Percentiles rank a stretch among this genome's conserved stretches.
phyloP scores from a whole-genome alignment of 23 tunicate genomes.

The Styela clava region DNA sequence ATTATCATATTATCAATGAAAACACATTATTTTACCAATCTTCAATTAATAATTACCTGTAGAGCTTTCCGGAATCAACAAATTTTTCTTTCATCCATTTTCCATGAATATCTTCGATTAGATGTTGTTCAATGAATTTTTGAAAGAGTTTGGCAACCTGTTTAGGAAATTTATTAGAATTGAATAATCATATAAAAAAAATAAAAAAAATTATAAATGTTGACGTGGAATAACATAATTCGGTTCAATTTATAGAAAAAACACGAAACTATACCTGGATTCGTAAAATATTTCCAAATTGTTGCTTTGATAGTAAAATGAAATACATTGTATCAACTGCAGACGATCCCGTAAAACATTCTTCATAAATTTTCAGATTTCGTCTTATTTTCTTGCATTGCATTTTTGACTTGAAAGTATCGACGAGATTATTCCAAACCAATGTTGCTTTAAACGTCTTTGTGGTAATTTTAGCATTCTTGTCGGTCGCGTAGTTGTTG shows the following conservation, averaged over 20 bases:
- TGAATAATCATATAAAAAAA: too few relatives aligned
- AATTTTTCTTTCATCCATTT: background rate
- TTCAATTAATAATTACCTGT: slow-evolving; percentile 2
- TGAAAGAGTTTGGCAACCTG: background rate
- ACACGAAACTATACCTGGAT: too few relatives aligned
- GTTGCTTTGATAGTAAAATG: background rate
- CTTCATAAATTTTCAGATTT: background rate
- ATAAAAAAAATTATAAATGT: too few relatives aligned
- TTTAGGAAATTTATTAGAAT: too few relatives aligned
- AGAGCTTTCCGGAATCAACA: background rate
- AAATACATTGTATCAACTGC: background rate
- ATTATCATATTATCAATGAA: too few relatives aligned
- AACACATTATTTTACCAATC: too few relatives aligned
- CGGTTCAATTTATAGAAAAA: too few relatives aligned
- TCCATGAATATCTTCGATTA: background rate
- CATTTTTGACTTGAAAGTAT: background rate
- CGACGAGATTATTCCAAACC: background rate
- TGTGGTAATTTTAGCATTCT: too few relatives aligned
- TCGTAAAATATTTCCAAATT: background rate
- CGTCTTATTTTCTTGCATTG: background rate
- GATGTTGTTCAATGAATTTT: background rate
- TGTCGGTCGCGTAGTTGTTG: too few relatives aligned
- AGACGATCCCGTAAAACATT: slow-evolving; percentile 1
- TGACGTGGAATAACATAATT: too few relatives aligned
- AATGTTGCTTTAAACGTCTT: background rate